A percentile compares a stretch with the other conserved stretches of the same genome.
Evolutionary conservation across 2,797 vertebrate species (phyloP).

Genomic region (Typhlichthys subterraneus): DNA sequence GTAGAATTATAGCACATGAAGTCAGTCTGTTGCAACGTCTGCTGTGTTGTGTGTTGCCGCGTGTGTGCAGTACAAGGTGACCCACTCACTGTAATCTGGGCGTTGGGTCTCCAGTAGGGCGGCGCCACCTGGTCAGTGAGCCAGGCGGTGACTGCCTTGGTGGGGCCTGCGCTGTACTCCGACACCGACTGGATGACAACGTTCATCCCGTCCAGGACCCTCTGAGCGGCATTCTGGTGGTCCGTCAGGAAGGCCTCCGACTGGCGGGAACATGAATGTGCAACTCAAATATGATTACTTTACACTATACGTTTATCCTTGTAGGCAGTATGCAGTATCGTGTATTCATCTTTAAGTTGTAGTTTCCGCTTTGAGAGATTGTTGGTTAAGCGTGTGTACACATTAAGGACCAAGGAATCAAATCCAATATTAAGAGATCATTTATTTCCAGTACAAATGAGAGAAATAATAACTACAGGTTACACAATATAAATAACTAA

Average conservation of each 20-base stretch:
- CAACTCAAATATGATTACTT: too few relatives aligned
- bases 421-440: too few relatives aligned
- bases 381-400: background rate
- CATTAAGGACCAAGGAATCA: background rate
- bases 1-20: too few relatives aligned
- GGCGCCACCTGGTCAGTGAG: slow-evolving; percentile 85
- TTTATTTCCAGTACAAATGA: background rate
- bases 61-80: background rate
- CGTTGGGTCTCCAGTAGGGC: slow-evolving; percentile 83
- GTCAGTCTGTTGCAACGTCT: too few relatives aligned
- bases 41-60: slow-evolving; percentile 2
- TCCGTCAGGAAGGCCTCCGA: slow-evolving; percentile 74
- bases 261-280: slow-evolving; percentile 45
- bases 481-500: too few relatives aligned
- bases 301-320: background rate
- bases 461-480: background rate
- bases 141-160: slow-evolving; percentile 80
- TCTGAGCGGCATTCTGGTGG: slow-evolving; percentile 84
- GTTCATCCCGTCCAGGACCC: slow-evolving; percentile 83
- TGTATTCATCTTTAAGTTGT: background rate
- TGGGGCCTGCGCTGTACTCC: slow-evolving; percentile 82
- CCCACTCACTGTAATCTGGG: slow-evolving; percentile 77
- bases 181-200: slow-evolving; percentile 81
- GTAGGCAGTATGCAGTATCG: background rate
- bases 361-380: too few relatives aligned